A percentile compares a stretch with the other conserved stretches of the same genome.
Evolutionary conservation across 2,888 invertebrate species (phyloP).

Genomic region (Aphrophora alni): DNA sequence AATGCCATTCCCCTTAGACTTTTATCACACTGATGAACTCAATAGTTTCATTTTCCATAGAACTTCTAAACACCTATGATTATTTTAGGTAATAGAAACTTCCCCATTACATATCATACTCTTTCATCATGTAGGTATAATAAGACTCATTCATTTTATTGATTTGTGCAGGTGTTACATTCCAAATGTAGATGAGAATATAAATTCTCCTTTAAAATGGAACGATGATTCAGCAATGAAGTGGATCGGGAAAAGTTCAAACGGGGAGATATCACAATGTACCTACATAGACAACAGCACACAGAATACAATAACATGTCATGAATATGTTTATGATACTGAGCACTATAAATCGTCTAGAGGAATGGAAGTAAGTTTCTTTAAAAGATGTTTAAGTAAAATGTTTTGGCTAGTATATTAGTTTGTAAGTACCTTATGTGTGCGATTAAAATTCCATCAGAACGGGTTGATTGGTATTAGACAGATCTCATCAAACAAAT

Average conservation of each 20-base stretch:
- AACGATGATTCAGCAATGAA: conserved; percentile 62
- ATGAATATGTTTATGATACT: conserved; percentile 71
- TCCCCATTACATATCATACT: no score
- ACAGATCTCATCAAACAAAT: no score
- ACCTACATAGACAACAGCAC: conserved; percentile 57
- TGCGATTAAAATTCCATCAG: no score
- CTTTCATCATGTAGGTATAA: no score
- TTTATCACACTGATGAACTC: no score
- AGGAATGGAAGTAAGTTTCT: conserved; percentile 65
- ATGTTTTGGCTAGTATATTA: no score
- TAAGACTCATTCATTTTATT: not conserved
- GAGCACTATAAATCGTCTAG: conserved; percentile 76
- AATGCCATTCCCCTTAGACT: no score
- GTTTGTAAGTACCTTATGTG: no score
- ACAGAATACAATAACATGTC: conserved; percentile 56
- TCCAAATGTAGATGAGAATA: conserved; percentile 62
- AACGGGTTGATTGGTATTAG: no score
- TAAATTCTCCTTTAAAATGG: conserved; percentile 61
- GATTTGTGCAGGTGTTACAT: conserved; percentile 65
- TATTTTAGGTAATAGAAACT: no score
- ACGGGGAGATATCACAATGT: conserved; percentile 70
- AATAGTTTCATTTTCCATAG: no score
- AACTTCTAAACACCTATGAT: no score
- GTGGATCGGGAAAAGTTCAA: conserved; percentile 65
- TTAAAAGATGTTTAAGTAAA: not conserved